These are phyloP conservation scores for Melanerpes formicivorus DNA, from an alignment of 2,113 vertebrate species.

Conservation along the genomic window DNA sequence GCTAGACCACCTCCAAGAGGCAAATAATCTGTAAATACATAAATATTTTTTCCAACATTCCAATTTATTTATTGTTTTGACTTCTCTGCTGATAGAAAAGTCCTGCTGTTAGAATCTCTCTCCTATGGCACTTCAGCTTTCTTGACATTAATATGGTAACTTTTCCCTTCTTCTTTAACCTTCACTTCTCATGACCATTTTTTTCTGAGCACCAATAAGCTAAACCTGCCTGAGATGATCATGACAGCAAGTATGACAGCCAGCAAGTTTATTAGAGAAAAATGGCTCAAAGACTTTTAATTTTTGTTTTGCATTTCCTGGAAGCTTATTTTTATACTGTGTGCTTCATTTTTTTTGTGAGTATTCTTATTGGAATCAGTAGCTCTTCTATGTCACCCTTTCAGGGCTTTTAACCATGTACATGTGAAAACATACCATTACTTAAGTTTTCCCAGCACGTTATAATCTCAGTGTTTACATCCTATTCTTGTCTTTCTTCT, in stretches of 20 bases:
- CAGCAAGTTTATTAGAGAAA: not conserved
- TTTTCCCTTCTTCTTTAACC: not conserved
- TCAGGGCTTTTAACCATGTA: slow-evolving; percentile 20
- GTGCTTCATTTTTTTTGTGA: not conserved
- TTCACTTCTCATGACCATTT: not conserved
- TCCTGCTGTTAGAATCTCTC: not conserved
- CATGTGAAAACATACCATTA: slow-evolving; percentile 7
- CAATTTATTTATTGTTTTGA: not conserved
- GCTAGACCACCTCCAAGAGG: not conserved
- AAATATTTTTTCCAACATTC: not conserved
- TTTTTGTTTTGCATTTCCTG: not conserved
- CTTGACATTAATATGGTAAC: not conserved
- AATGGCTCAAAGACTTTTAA: not conserved
- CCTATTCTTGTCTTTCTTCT: not conserved
- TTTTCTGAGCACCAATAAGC: not conserved
- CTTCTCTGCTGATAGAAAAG: not conserved
- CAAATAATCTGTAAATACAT: not conserved
- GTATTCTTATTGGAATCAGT: slow-evolving; percentile 3
- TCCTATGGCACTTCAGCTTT: not conserved
- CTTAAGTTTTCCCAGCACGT: not conserved
- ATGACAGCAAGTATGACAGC: not conserved
- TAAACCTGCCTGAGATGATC: not conserved
- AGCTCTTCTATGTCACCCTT: not conserved
- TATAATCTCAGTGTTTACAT: not conserved
- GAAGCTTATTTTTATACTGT: not conserved